These are phyloP conservation scores for Hoplias malabaricus DNA, from an alignment of 2,113 vertebrate genomes.

Conservation along the genomic window DNA sequence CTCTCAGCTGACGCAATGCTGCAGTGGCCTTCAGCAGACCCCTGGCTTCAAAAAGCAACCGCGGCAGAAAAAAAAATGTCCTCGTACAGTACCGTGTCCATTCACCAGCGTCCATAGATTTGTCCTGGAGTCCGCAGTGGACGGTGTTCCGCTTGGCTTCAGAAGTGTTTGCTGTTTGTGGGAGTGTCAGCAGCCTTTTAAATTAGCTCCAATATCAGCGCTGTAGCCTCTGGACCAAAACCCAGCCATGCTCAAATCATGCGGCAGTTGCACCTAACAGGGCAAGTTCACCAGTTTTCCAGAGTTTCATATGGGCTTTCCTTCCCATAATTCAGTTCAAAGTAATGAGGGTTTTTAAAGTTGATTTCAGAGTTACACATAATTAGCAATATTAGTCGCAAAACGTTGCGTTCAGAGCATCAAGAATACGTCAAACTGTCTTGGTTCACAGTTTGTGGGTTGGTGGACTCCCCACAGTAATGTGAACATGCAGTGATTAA, in stretches of 20 bases:
- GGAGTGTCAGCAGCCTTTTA: conserved; percentile 4
- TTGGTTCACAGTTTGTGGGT: no score
- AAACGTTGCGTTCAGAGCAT: no score
- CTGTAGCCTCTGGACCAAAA: neutral
- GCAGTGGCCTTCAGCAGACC: neutral
- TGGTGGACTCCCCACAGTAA: no score
- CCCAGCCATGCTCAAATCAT: neutral
- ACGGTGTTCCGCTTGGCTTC: neutral
- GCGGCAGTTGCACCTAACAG: neutral
- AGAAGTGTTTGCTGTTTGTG: neutral
- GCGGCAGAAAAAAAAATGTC: neutral
- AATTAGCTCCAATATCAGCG: neutral
- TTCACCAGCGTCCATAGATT: neutral
- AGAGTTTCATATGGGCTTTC: neutral
- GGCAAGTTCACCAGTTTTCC: neutral
- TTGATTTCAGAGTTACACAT: no score
- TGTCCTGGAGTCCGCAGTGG: neutral
- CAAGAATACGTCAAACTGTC: no score
- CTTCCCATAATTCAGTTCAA: no score
- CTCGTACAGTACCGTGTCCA: neutral
- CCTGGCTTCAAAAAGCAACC: neutral
- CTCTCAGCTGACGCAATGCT: neutral
- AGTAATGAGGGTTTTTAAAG: no score
- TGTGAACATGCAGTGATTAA: no score
- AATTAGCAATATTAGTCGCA: no score